Base-by-base conservation (phyloP, 1,140 invertebrate species). In the Hermetia illucens region DNA sequence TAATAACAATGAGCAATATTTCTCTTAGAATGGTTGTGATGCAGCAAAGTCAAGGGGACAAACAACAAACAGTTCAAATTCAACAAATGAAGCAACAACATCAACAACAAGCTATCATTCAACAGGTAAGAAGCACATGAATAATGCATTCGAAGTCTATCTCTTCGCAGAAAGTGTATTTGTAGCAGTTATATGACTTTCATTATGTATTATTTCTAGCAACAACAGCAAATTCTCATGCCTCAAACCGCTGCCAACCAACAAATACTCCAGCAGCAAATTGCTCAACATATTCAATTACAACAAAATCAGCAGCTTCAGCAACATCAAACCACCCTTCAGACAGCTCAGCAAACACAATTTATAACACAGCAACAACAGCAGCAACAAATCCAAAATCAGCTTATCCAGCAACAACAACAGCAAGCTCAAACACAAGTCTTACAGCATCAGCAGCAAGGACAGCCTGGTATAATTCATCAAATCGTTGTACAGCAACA, bases 401-500 rank as follows among this genome's bases (percentile, higher is more conserved):
- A 56, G 45, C 54, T 58, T 47, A 51, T 52, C 30, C 58, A 43
- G 17, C 39, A 42, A 20, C 32, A 32, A 27, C 41, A 50, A 3
- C 22, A 36, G 17, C 21, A 38, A 38, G 30, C 30, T 34, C 2
- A 22, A 39, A 15, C 40, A 34, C 24, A 49, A 54, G 20, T 43
- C 8, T 38, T 41, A 29, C 46, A 48, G 21, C 46, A 49, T n/a
- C 47, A 49, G 20, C 46, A 47, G 13, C 45, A 43, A 35, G 49
- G 48, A 0, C 16, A 50, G 16, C 44, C 61, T 47, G 41, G 42
- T 48, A n/a, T 45, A 52, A 38, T 45, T 1, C 51, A 53, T 25
- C 58, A 65, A 13, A 56, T 66, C 36, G 55, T 64, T 34, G 58
- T 68, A 5, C 67, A 68, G n/a, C n/a, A n/a, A n/a, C n/a, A n/a